Conservation (phyloP, 2,113 vertebrate genomes). For the Cyprinus carpio region DNA sequence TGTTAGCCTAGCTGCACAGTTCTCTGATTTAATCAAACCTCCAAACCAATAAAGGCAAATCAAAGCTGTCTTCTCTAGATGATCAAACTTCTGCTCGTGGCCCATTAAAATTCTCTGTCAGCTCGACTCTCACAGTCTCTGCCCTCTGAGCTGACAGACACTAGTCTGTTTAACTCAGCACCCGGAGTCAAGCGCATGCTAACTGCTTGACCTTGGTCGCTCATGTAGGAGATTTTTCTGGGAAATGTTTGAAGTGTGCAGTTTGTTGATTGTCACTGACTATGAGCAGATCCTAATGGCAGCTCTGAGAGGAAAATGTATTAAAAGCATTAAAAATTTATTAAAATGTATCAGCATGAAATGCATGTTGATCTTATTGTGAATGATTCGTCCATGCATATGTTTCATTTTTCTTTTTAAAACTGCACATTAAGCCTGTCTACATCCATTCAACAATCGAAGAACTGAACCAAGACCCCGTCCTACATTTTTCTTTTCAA, state of each 20-base stretch:
- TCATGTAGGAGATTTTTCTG: neutral
- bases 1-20: slow-evolving; percentile 21
- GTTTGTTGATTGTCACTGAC: neutral
- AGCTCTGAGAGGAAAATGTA: too few species aligned
- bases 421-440: neutral
- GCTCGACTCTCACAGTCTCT: slow-evolving; percentile 3
- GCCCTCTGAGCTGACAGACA: slow-evolving; percentile 32
- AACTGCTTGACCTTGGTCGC: slow-evolving; percentile 14
- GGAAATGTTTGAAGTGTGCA: neutral
- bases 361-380: neutral
- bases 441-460: neutral
- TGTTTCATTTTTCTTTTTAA: too few species aligned
- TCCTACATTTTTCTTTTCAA: neutral
- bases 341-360: neutral
- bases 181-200: slow-evolving; percentile 12
- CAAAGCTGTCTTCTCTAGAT: slow-evolving; percentile 33
- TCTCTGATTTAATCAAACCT: slow-evolving; percentile 35
- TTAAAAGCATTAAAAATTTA: too few species aligned
- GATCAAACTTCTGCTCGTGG: slow-evolving; percentile 38
- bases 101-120: slow-evolving; percentile 39
- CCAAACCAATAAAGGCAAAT: slow-evolving; percentile 38
- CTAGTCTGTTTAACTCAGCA: neutral
- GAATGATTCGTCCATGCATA: neutral
- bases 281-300: neutral
- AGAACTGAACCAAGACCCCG: neutral